Base-by-base conservation (phyloP, 2,888 invertebrate genomes). In the Cryptophagus acutangulus region DNA sequence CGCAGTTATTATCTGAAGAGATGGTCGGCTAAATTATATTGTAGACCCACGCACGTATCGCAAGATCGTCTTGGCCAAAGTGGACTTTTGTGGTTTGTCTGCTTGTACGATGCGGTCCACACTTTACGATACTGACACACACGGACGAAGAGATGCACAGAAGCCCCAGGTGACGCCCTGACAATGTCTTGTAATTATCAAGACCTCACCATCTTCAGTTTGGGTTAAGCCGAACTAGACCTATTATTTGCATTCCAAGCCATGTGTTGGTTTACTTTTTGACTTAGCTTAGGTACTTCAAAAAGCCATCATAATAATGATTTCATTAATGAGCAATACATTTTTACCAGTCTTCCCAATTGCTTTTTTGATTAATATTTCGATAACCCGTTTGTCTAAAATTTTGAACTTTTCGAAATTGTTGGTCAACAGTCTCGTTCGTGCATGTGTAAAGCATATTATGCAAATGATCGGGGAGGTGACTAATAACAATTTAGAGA, bases 21-120 rank as follows among this genome's bases (percentile, higher is more conserved):
- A n/a, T n/a, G n/a, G n/a, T n/a, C n/a, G n/a, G n/a, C n/a, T 63
- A 66, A 66, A 66, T 66, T 66, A 65, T 65, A 66, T 62, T 61
- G 63, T 57, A 59, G 58, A 60, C 66, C 66, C 65, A 66, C 66
- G 65, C 66, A 66, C 52, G 54, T 57, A 62, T 58, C 53, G 52
- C 51, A 52, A 51, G 12, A 29, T 6, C 12, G 26, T 44, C 40
- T 48, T 39, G 34, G 51, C 54, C 48, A 58, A 54, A 57, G 49
- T 54, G 51, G 51, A 41, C 56, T 51, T 52, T 57, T n/a, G 44
- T 49, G 49, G 39, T n/a, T n/a, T n/a, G n/a, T n/a, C 54, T 50
- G 40, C 45, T 39, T 34, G 39, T 41, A n/a, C 40, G 42, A 45
- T 51, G 51, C 43, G 49, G 52, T 42, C 46, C 40, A 44, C n/a